phyloP scores from a whole-genome alignment of 2,797 vertebrate genomes.

The Acanthopagrus latus region DNA sequence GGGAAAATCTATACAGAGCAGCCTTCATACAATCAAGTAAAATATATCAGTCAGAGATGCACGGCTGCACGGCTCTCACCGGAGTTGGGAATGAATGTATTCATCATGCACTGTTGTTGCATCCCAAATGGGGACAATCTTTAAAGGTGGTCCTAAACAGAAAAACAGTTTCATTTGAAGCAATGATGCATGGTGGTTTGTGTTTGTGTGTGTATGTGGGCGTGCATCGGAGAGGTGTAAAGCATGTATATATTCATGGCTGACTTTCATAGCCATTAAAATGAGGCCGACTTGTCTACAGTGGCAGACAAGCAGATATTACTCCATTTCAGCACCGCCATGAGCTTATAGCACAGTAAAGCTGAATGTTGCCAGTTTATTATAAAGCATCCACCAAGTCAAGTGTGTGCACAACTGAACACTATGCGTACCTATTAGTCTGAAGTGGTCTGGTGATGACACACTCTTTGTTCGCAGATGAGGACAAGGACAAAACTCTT shows the following conservation, averaged over 20 bases:
- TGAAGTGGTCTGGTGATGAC: conserved; percentile 3
- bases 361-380: conserved; percentile 34
- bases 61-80: conserved; percentile 61
- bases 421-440: conserved; percentile 8
- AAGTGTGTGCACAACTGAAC: conserved; percentile 23
- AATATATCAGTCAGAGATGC: conserved; percentile 65
- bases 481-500: conserved; percentile 5
- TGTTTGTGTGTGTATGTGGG: conserved; percentile 4
- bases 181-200: conserved; percentile 55
- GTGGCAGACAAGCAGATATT: conserved; percentile 51
- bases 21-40: conserved; percentile 58
- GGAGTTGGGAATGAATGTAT: conserved; percentile 64
- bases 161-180: conserved; percentile 72
- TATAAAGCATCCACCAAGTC: conserved; percentile 28
- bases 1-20: conserved; percentile 65
- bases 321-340: conserved; percentile 38
- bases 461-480: not conserved
- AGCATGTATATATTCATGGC: conserved; percentile 56
- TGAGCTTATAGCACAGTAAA: conserved; percentile 46
- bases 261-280: conserved; percentile 65
- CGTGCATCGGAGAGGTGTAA: conserved; percentile 45
- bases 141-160: conserved; percentile 67
- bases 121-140: conserved; percentile 69
- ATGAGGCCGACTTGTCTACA: conserved; percentile 35
- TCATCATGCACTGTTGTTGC: conserved; percentile 66